A percentile compares a stretch with the other conserved stretches of the same genome.
Evolutionary conservation across 2,797 vertebrate genomes (phyloP).

Genomic region (Eulemur rubriventer): DNA sequence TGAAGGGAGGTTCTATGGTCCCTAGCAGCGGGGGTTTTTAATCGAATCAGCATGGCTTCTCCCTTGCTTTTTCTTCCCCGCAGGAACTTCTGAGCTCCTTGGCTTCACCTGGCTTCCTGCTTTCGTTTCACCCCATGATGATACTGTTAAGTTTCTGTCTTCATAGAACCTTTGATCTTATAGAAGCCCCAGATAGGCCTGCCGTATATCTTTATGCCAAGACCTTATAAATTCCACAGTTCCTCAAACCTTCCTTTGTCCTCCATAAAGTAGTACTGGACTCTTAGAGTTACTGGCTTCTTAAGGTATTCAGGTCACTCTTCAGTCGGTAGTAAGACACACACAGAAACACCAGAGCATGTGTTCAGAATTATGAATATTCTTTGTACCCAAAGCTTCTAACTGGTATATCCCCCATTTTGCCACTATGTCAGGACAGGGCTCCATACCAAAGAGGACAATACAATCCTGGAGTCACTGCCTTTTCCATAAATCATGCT

Average conservation of each 20-base stretch:
- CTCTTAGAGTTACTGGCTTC: background rate
- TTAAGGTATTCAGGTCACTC: background rate
- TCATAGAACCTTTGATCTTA: background rate
- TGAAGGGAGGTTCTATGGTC: background rate
- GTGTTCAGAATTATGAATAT: background rate
- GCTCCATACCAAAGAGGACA: background rate
- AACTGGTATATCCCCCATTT: background rate
- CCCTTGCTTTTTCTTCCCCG: background rate
- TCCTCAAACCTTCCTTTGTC: constrained; percentile 28
- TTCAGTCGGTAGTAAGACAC: background rate
- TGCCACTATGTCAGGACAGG: background rate
- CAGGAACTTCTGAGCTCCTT: background rate
- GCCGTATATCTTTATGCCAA: background rate
- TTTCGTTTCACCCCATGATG: background rate
- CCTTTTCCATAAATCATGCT: background rate
- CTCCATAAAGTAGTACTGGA: background rate
- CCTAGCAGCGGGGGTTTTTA: background rate
- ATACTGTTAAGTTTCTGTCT: background rate
- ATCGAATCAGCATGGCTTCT: background rate
- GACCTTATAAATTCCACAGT: background rate
- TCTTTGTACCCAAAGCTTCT: background rate
- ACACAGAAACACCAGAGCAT: background rate
- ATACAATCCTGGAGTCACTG: background rate
- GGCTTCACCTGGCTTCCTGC: background rate
- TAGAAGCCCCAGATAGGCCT: background rate